phyloP scores from a whole-genome alignment of 2,797 vertebrate species.

The Pangasius sanitwongsei region DNA sequence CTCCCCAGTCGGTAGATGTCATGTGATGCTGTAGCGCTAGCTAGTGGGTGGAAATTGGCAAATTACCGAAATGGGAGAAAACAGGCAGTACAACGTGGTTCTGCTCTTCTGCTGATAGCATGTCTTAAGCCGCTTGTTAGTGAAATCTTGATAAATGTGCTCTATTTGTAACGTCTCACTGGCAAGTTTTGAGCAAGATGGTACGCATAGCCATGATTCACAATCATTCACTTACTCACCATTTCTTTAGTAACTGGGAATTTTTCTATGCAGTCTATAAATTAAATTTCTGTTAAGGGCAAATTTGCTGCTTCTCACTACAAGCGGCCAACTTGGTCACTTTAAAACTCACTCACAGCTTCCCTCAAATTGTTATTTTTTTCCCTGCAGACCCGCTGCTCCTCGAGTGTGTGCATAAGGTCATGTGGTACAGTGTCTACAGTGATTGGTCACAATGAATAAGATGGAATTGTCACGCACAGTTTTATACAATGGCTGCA shows the following conservation, averaged over 20 bases:
- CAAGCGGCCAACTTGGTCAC: not conserved
- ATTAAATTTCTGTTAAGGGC: not conserved
- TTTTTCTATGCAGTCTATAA: not conserved
- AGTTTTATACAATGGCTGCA: not conserved
- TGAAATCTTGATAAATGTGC: not conserved
- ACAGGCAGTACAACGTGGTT: not conserved
- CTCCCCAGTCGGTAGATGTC: not conserved
- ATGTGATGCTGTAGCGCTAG: not conserved
- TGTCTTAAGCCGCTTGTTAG: not conserved
- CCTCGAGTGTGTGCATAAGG: not conserved
- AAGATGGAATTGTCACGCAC: not conserved
- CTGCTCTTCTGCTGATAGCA: not conserved
- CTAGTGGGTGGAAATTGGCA: not conserved
- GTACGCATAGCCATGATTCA: not conserved
- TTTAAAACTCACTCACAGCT: not conserved
- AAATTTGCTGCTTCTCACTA: not conserved
- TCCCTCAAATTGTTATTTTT: not conserved
- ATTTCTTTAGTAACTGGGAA: not conserved
- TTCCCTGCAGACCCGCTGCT: not conserved
- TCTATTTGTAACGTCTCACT: not conserved
- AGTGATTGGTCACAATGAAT: not conserved
- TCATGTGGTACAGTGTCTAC: not conserved
- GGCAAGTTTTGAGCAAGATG: not conserved
- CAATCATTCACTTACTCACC: not conserved
- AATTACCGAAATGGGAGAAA: not conserved